phyloP scores from a whole-genome alignment of 2,888 invertebrate species.

The Drosophila formosana region DNA sequence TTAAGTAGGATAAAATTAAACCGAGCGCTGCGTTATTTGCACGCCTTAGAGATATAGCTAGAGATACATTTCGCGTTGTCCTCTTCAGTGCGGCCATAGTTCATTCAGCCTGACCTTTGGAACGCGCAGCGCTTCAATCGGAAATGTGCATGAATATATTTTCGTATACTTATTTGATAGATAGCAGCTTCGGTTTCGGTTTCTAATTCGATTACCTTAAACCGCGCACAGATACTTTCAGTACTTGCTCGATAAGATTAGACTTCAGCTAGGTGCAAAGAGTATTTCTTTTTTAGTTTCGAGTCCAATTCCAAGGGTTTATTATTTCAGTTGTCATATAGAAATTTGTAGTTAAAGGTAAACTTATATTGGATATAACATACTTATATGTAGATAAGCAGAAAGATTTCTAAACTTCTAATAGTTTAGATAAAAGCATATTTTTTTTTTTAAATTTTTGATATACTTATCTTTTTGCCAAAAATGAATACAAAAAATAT shows the following conservation, averaged over 20 bases:
- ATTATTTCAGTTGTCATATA: too few species aligned
- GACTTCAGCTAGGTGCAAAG: slow-evolving; percentile 56
- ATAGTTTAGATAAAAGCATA: too few species aligned
- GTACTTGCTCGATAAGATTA: slow-evolving; percentile 58
- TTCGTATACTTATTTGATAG: slow-evolving; percentile 21
- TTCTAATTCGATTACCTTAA: slow-evolving; percentile 20
- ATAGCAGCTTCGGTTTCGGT: slow-evolving; percentile 38
- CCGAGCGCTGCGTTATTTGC: not conserved
- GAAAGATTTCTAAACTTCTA: too few species aligned
- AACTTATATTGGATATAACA: too few species aligned
- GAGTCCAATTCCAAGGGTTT: not conserved
- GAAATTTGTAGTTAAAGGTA: too few species aligned
- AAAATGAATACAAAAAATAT: too few species aligned
- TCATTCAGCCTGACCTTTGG: slow-evolving; percentile 61
- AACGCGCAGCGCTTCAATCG: slow-evolving; percentile 47
- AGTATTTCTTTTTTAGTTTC: slow-evolving; percentile 21
- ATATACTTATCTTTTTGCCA: too few species aligned
- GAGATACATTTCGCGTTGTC: slow-evolving; percentile 14
- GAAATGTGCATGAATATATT: slow-evolving; percentile 32
- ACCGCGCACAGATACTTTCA: slow-evolving; percentile 21
- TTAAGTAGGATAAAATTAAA: slow-evolving; percentile 52
- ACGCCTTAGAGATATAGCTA: not conserved
- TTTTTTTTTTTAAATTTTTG: too few species aligned
- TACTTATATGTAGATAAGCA: too few species aligned
- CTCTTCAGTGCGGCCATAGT: slow-evolving; percentile 10